Conservation (phyloP, 2,888 invertebrate genomes). For the Ephialtes manifestator region DNA sequence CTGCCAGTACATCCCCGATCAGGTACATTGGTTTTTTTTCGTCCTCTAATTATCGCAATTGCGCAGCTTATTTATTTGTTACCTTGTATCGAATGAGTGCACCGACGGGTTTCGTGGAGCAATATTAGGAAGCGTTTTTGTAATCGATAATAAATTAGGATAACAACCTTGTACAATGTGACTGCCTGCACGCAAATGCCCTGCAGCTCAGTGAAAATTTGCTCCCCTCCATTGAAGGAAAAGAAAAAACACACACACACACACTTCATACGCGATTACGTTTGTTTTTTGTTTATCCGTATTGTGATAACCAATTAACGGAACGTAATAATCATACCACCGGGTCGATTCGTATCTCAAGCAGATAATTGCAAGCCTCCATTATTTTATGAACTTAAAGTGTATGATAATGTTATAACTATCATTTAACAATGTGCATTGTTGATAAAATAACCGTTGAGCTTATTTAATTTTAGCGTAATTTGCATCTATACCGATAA, state of each 20-base stretch:
- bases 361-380: no score
- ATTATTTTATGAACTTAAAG: no score
- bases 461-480: no score
- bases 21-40: constrained; percentile 73
- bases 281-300: constrained; percentile 31
- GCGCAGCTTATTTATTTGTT: constrained; percentile 51
- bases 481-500: no score
- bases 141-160: constrained; percentile 65
- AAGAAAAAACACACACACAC: constrained; percentile 13
- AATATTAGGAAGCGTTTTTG: constrained; percentile 66
- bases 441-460: no score
- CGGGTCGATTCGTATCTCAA: constrained; percentile 34
- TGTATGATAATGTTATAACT: no score
- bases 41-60: constrained; percentile 64
- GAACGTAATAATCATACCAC: constrained; percentile 54
- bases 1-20: constrained; percentile 73
- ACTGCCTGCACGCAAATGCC: constrained; percentile 70
- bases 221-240: neutral
- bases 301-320: constrained; percentile 23
- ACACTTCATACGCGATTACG: constrained; percentile 2
- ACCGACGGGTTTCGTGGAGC: constrained; percentile 40
- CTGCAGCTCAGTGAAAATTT: constrained; percentile 44
- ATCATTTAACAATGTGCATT: no score
- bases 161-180: constrained; percentile 71
- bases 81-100: constrained; percentile 50